Conservation (phyloP, 2,113 vertebrate species). For the Heterocephalus glaber region DNA sequence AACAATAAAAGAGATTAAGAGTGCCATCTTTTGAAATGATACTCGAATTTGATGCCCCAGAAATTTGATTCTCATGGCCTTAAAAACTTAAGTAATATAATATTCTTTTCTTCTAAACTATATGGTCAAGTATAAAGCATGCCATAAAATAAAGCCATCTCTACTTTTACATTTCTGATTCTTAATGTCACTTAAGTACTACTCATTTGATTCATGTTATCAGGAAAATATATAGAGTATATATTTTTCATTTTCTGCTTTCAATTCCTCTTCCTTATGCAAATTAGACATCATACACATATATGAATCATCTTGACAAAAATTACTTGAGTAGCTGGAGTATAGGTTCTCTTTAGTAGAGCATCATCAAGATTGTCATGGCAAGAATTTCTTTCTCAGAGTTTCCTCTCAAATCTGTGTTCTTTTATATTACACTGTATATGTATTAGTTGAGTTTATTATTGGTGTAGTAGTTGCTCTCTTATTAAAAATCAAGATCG, state of each 20-base stretch:
- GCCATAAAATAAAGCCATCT: neutral
- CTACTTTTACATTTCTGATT: neutral
- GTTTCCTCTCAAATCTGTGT: neutral
- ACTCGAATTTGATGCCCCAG: neutral
- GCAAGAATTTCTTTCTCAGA: neutral
- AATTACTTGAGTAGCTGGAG: neutral
- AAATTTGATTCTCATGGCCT: neutral
- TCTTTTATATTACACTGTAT: neutral
- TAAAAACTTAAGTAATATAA: neutral
- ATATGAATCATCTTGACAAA: neutral
- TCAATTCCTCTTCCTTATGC: neutral
- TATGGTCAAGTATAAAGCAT: neutral
- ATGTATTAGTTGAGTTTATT: neutral
- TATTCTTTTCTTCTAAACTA: neutral
- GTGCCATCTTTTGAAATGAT: neutral
- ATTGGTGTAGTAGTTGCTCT: neutral
- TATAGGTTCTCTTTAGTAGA: neutral
- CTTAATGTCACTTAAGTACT: neutral
- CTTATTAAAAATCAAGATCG: neutral
- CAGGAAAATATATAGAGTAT: neutral
- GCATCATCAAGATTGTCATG: constrained; percentile 1
- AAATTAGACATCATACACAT: neutral
- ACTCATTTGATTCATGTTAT: neutral
- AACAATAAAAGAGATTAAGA: constrained; percentile 6
- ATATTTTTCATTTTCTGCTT: constrained; percentile 21